Base-by-base conservation (phyloP, 37 sponge, comb jelly and placozoan genomes). In the Beroe forskalii region DNA sequence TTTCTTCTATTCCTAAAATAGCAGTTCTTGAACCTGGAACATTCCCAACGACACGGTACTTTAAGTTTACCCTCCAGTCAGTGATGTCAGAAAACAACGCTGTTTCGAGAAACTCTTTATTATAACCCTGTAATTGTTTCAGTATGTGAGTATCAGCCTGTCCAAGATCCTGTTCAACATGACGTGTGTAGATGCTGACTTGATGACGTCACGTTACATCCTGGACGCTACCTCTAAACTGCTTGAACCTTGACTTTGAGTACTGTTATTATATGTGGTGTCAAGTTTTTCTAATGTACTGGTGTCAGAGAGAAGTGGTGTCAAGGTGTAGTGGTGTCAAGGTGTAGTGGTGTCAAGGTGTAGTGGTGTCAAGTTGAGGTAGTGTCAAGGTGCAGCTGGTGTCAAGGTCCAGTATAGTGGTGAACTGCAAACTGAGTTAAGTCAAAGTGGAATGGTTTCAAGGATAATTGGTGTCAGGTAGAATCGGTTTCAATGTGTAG, bases 91-190 rank as follows among this genome's bases (percentile, higher is more conserved):
- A n/a, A n/a, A n/a, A n/a, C n/a, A n/a, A n/a, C n/a, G n/a, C n/a
- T n/a, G n/a, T n/a, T n/a, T n/a, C n/a, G n/a, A n/a, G n/a, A n/a
- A n/a, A n/a, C n/a, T n/a, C n/a, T n/a, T n/a, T n/a, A n/a, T n/a
- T n/a, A n/a, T n/a, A n/a, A n/a, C n/a, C n/a, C n/a, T n/a, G n/a
- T n/a, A n/a, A n/a, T n/a, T n/a, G n/a, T n/a, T n/a, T 33, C 27
- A 69, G 38, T 69, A 33, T 37, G 72, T 69, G 19, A 32, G 72
- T 35, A 69, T 35, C 1, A 32, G 33, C 6, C 72, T 69, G 35
- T 35, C 27, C 72, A 69, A 69, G 72, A 69, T 69, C 32, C 35
- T 69, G 38, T 33, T 35, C 72, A 69, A 69, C 39, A 36, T 69
- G 72, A 69, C 72, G 20, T 69, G 72, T 33, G 72, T 69, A 17